Evolutionary conservation across 2,113 vertebrate species (phyloP).

Genomic region (Solenodon paradoxus): DNA sequence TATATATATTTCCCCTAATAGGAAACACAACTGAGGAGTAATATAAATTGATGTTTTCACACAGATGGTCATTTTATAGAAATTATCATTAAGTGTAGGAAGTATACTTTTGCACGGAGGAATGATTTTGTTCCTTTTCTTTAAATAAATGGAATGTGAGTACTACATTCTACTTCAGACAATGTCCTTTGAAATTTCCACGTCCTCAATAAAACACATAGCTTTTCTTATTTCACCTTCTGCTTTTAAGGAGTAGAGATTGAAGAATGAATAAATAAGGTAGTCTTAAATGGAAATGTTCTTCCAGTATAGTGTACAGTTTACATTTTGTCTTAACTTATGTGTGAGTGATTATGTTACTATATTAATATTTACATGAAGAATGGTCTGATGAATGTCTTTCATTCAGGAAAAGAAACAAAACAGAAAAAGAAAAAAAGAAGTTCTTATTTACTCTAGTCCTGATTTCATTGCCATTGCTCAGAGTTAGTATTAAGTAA

Average conservation of each 20-base stretch:
- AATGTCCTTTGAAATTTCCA: neutral
- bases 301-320: neutral
- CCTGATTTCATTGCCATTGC: neutral
- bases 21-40: neutral
- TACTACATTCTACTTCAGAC: neutral
- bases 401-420: neutral
- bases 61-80: neutral
- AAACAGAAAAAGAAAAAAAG: neutral
- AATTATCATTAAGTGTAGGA: neutral
- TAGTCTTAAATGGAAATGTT: neutral
- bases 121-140: slow-evolving; percentile 6
- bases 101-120: neutral
- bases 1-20: neutral
- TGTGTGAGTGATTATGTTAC: neutral
- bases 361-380: neutral
- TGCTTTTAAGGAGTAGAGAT: neutral
- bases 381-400: neutral
- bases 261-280: neutral
- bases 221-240: neutral
- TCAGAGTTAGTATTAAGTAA: neutral
- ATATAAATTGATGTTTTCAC: neutral
- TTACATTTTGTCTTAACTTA: neutral
- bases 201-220: neutral
- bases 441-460: neutral
- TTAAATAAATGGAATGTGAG: neutral